Evolutionary conservation across 2,888 invertebrate species (phyloP), one percentile per base, ranked within the genome.

Genomic region (Drosophila hamatofila): DNA sequence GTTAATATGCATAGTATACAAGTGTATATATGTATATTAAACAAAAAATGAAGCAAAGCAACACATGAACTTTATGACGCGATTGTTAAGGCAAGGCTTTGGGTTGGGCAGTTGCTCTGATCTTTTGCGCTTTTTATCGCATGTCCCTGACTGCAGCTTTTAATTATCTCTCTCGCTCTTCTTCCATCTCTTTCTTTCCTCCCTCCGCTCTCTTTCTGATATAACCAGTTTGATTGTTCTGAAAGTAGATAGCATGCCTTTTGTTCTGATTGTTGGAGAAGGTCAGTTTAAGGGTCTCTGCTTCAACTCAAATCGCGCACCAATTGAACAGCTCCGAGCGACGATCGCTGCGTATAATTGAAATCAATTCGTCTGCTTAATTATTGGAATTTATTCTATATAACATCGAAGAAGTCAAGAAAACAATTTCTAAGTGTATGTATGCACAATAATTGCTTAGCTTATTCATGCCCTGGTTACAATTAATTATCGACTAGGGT

Each of bases 261-360:
- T 51, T 8, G 48, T 51, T 48, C 54, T 72, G 35, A 41, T 44
- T 56, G 52, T 67, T 78, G 80, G 25, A 46, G 71, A 90, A 89
- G 86, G 90, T 86, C 89, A 86, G 60, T 69, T 69, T 48, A 79
- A 87, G 81, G 81, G 75, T 63, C 30, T 39, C n/a, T 44, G 46
- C 35, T 16, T 41, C 58, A 33, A 33, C 27, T 49, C 49, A 33
- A 16, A 35, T 23, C 44, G 44, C 12, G 44, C 35, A 18, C 66
- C 49, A 83, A 83, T 85, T 77, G 37, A 42, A 23, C 14, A 37
- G 35, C 41, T 46, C 25, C 54, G 72, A 82, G 80, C 83, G 74
- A 68, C 63, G 84, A 76, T 54, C 64, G 67, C 37, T 59, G 49
- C 59, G 35, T 66, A 72, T 75, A 90, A 88, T 86, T 90, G 89